Percentiles rank a stretch among this genome's conserved stretches.
phyloP scores from a whole-genome alignment of 2,113 vertebrate genomes.

The Hypocryptadius cinnamomeus region DNA sequence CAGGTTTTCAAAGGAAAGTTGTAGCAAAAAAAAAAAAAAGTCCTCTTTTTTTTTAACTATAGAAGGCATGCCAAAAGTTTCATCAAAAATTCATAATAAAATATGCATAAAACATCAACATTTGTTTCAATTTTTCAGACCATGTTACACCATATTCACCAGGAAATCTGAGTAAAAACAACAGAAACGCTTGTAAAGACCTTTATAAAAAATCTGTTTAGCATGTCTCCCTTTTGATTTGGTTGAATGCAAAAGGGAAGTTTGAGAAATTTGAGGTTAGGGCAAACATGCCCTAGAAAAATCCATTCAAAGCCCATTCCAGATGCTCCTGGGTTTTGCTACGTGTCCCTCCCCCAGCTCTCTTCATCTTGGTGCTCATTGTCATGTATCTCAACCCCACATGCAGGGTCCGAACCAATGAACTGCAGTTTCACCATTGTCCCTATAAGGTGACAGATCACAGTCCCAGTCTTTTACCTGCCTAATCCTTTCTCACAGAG shows the following conservation, averaged over 20 bases:
- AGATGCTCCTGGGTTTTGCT: neutral
- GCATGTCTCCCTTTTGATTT: neutral
- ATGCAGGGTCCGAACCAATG: neutral
- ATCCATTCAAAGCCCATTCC: neutral
- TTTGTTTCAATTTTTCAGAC: neutral
- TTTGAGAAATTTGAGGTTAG: neutral
- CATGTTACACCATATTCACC: neutral
- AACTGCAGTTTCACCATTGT: slow-evolving; percentile 32
- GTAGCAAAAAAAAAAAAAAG: neutral
- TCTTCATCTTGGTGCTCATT: slow-evolving; percentile 41
- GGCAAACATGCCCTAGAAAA: neutral
- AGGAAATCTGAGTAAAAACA: neutral
- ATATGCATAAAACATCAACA: neutral
- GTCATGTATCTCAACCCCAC: slow-evolving; percentile 18
- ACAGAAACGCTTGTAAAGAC: neutral
- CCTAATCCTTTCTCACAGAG: slow-evolving; percentile 51
- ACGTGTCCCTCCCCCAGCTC: neutral
- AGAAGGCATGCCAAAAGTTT: neutral
- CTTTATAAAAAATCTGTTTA: neutral
- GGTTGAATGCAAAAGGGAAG: neutral
- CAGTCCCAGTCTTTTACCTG: slow-evolving; percentile 31
- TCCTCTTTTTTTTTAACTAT: neutral
- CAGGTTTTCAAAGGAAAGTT: neutral
- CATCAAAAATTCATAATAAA: neutral
- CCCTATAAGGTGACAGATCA: neutral